Conservation (phyloP, 2,888 invertebrate species). For the Chloroclystis v-ata region DNA sequence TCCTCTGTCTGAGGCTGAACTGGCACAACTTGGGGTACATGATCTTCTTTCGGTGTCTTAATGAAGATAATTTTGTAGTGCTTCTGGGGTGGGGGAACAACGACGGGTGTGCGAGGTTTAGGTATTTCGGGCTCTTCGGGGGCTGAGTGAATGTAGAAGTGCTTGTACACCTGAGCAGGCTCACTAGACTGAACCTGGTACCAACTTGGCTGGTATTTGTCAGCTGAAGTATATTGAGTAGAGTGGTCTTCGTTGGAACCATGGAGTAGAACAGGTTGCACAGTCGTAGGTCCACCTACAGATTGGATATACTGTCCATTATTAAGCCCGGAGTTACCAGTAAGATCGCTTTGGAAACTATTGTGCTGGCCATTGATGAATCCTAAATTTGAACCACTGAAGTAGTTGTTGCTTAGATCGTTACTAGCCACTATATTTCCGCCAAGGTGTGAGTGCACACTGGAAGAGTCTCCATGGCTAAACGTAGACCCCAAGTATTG, state of each 20-base stretch:
- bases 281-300: slow-evolving; percentile 12
- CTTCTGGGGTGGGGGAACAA: slow-evolving; percentile 82
- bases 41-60: slow-evolving; percentile 83
- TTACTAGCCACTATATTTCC: slow-evolving; percentile 16
- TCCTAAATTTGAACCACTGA: slow-evolving; percentile 6
- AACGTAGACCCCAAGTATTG: slow-evolving; percentile 27
- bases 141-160: slow-evolving; percentile 69
- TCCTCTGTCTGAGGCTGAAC: slow-evolving; percentile 83
- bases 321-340: slow-evolving; percentile 7
- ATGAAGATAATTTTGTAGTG: slow-evolving; percentile 90
- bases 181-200: slow-evolving; percentile 81
- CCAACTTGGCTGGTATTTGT: slow-evolving; percentile 47
- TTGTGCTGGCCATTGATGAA: slow-evolving; percentile 13
- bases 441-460: slow-evolving; percentile 9
- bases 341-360: slow-evolving; percentile 6
- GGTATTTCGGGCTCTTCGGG: slow-evolving; percentile 72
- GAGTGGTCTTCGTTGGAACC: slow-evolving; percentile 19
- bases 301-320: slow-evolving; percentile 18
- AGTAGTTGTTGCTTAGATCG: slow-evolving; percentile 1
- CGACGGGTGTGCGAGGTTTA: slow-evolving; percentile 77
- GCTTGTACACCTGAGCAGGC: slow-evolving; percentile 82
- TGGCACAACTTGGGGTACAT: slow-evolving; percentile 82
- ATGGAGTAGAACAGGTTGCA: slow-evolving; percentile 25
- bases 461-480: slow-evolving; percentile 16
- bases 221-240: slow-evolving; percentile 31